Evolutionary conservation across 1,140 invertebrate genomes (phyloP).

Genomic region (Spodoptera litura): DNA sequence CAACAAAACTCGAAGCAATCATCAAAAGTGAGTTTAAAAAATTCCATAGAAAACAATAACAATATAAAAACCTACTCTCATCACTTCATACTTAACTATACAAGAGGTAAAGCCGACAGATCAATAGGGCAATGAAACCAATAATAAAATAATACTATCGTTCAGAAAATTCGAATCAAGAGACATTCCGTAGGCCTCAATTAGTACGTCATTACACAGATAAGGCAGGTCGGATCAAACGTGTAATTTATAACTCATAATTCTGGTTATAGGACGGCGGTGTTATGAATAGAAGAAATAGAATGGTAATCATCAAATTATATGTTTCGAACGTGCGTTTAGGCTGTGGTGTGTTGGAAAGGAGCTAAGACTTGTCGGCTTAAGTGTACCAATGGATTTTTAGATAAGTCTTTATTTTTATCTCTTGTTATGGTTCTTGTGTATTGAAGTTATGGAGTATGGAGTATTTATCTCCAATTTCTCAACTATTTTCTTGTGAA

Average conservation of each 20-base stretch:
- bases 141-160: slow-evolving; percentile 30
- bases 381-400: no score
- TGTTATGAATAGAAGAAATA: slow-evolving; percentile 62
- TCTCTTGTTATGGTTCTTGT: no score
- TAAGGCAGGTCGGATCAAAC: slow-evolving; percentile 61
- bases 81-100: slow-evolving; percentile 12
- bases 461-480: no score
- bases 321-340: slow-evolving; percentile 49
- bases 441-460: no score
- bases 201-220: slow-evolving; percentile 63
- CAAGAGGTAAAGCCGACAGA: not conserved
- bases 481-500: no score
- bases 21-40: no score
- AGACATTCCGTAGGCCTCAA: slow-evolving; percentile 52
- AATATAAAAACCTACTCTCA: not conserved
- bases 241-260: slow-evolving; percentile 70
- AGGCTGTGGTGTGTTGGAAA: slow-evolving; percentile 37
- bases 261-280: slow-evolving; percentile 37
- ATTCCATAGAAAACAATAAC: not conserved
- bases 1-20: no score
- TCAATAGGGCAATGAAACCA: slow-evolving; percentile 17
- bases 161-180: not conserved
- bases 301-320: slow-evolving; percentile 70
- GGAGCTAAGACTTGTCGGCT: slow-evolving; percentile 9
- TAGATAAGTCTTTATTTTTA: no score